Conservation (phyloP, 2,888 invertebrate genomes). For the Arenicola marina region DNA sequence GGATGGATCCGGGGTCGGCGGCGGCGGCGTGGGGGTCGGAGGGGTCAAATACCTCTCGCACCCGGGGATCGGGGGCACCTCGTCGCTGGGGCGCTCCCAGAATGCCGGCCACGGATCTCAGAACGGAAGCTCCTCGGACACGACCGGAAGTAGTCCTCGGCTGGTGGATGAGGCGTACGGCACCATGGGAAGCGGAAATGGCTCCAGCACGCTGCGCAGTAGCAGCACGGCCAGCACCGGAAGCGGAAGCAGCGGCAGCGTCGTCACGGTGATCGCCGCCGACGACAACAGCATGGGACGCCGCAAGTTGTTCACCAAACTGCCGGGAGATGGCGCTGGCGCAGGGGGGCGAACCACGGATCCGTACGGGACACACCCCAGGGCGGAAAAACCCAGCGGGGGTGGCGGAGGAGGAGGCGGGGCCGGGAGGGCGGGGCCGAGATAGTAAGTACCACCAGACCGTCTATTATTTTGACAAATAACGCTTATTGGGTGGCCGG, state of each 20-base stretch:
- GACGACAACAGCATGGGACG: slow-evolving; percentile 16
- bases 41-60: too few relatives aligned
- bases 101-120: too few relatives aligned
- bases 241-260: slow-evolving; percentile 37
- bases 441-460: too few relatives aligned
- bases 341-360: too few relatives aligned
- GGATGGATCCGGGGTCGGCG: too few relatives aligned
- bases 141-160: slow-evolving; percentile 20
- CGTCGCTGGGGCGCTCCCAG: too few relatives aligned
- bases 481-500: too few relatives aligned
- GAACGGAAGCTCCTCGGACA: slow-evolving; percentile 13
- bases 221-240: slow-evolving; percentile 31
- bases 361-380: neutral
- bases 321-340: neutral
- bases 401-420: neutral
- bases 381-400: neutral
- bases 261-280: slow-evolving; percentile 35
- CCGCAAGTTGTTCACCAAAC: neutral
- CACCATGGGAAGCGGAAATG: slow-evolving; percentile 26
- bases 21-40: too few relatives aligned
- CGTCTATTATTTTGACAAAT: too few relatives aligned
- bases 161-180: slow-evolving; percentile 37
- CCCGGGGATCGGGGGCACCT: too few relatives aligned
- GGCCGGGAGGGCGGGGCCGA: too few relatives aligned
- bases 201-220: slow-evolving; percentile 22